Evolutionary conservation across 1,140 invertebrate genomes (phyloP).

Genomic region (Leptopilina clavipes): DNA sequence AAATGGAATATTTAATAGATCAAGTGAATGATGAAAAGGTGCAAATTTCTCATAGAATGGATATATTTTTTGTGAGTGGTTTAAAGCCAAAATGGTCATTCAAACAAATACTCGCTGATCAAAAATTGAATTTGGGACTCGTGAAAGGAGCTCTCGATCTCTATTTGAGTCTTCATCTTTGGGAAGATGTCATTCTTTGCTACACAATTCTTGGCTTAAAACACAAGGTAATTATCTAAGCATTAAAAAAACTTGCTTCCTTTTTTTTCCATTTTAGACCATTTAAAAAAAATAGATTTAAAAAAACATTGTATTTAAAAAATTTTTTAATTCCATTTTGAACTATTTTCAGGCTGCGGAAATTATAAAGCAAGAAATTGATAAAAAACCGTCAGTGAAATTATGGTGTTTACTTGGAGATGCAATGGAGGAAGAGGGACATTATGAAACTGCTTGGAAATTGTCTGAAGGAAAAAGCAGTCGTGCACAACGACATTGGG

Average conservation of each 20-base stretch:
- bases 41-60: conserved; percentile 71
- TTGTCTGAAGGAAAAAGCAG: conserved; percentile 87
- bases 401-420: conserved; percentile 94
- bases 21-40: conserved; percentile 73
- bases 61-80: conserved; percentile 79
- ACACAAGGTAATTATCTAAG: conserved; percentile 80
- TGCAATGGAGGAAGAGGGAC: conserved; percentile 79
- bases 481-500: conserved; percentile 89
- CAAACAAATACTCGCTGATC: conserved; percentile 84
- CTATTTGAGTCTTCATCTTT: conserved; percentile 87
- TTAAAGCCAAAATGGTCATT: conserved; percentile 85
- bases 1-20: conserved; percentile 87
- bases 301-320: too few relatives aligned
- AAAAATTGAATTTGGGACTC: conserved; percentile 87
- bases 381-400: conserved; percentile 87
- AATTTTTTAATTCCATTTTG: conserved; percentile 40
- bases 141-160: conserved; percentile 91
- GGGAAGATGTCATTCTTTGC: conserved; percentile 95
- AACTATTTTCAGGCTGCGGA: conserved; percentile 81
- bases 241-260: neutral
- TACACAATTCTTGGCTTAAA: conserved; percentile 88
- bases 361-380: conserved; percentile 88
- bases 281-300: too few relatives aligned
- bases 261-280: conserved; percentile 37
- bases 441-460: conserved; percentile 94